These are phyloP conservation scores for Eupsilia transversa DNA, from an alignment of 2,888 invertebrate genomes.

Conservation along the genomic window DNA sequence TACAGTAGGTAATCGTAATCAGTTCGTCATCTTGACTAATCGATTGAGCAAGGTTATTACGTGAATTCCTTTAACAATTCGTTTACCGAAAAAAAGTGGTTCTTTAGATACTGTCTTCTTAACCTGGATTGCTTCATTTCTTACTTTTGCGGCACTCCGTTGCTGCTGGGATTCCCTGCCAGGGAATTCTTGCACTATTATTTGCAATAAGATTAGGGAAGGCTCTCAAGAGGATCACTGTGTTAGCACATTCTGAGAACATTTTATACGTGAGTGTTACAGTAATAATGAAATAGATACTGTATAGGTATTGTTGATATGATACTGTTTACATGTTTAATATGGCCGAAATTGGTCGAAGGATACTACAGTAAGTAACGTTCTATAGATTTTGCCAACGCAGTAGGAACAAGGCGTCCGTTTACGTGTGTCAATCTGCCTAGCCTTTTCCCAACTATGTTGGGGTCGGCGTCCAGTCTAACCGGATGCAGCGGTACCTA, in stretches of 20 bases:
- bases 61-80: constrained; percentile 1
- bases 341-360: neutral
- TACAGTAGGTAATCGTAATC: neutral
- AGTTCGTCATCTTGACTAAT: constrained; percentile 39
- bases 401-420: neutral
- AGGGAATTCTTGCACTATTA: constrained; percentile 39
- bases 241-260: constrained; percentile 1
- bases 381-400: too few relatives aligned
- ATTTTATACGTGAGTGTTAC: neutral
- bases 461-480: too few relatives aligned
- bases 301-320: too few relatives aligned
- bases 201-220: constrained; percentile 12
- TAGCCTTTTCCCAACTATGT: too few relatives aligned
- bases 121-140: constrained; percentile 36
- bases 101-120: neutral
- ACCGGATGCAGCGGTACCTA: too few relatives aligned
- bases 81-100: constrained; percentile 15
- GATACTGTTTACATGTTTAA: neutral
- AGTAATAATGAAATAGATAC: neutral
- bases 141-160: constrained; percentile 38
- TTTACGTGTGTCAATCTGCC: neutral
- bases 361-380: neutral
- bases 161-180: constrained; percentile 17
- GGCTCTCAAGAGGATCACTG: constrained; percentile 8
- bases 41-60: constrained; percentile 30